Percentiles rank a stretch among this genome's conserved stretches.
Conservation (phyloP, 2,113 vertebrate species). For the Rostratula benghalensis region DNA sequence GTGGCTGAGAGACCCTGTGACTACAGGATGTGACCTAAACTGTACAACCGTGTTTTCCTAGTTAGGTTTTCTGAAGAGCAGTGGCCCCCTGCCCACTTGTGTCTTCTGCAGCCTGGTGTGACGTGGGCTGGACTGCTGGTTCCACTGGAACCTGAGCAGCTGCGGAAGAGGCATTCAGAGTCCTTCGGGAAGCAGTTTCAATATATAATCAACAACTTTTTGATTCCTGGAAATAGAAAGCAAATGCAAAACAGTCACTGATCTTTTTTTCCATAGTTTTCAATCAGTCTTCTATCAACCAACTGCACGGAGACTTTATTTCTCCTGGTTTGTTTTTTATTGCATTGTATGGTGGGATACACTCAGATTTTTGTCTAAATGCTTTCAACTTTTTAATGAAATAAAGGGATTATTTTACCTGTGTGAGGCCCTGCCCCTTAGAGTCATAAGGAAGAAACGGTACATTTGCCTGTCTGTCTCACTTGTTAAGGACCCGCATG, state of each 20-base stretch:
- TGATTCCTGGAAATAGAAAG: background rate
- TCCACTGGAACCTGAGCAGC: background rate
- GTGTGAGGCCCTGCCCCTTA: rapidly evolving
- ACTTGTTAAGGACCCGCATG: background rate
- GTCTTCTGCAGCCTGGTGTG: background rate
- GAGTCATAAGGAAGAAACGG: background rate
- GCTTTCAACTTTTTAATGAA: background rate
- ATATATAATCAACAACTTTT: background rate
- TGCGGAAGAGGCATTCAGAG: background rate
- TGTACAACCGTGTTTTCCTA: background rate
- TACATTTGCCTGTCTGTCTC: background rate
- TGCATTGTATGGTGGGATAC: background rate
- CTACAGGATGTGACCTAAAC: background rate
- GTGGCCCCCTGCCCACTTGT: background rate
- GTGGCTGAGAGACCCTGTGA: background rate
- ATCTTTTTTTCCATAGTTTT: background rate
- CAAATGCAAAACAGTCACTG: background rate
- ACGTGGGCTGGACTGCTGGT: background rate
- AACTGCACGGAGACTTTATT: background rate
- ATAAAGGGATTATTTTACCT: background rate
- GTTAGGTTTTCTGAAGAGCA: background rate
- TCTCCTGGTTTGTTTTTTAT: background rate
- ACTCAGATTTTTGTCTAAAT: background rate
- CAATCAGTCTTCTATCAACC: background rate
- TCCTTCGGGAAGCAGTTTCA: background rate